Evolutionary conservation across 2,797 vertebrate genomes (phyloP).

Genomic region (Capromys pilorides): DNA sequence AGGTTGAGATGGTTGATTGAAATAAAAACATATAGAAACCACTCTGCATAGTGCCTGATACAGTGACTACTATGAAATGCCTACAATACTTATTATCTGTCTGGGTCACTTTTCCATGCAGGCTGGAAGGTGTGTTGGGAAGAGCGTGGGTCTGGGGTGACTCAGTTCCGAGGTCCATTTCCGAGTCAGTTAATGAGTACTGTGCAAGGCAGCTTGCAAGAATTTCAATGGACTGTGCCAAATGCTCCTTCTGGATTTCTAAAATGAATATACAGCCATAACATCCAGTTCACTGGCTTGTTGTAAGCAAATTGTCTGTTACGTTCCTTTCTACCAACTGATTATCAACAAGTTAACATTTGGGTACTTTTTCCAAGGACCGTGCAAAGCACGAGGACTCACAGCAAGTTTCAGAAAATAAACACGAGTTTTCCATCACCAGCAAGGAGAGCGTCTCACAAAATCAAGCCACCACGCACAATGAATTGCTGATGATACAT

Average conservation of each 20-base stretch:
- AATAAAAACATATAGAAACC: not conserved
- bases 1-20: not conserved
- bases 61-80: not conserved
- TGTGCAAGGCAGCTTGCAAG: not conserved
- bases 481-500: conserved; percentile 31
- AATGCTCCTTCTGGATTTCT: not conserved
- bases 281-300: not conserved
- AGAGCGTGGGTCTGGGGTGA: not conserved
- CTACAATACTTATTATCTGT: not conserved
- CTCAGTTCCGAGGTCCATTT: not conserved
- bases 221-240: conserved; percentile 19
- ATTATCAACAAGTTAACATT: conserved; percentile 59
- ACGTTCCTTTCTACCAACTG: not conserved
- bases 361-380: conserved; percentile 44
- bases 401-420: conserved; percentile 62
- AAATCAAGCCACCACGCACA: not conserved
- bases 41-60: not conserved
- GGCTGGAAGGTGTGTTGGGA: not conserved
- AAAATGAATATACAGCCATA: not conserved
- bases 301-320: not conserved
- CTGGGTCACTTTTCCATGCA: not conserved
- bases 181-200: not conserved
- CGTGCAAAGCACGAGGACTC: conserved; percentile 13
- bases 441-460: not conserved
- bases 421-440: not conserved